These are phyloP conservation scores for Megamerina dolium DNA, from an alignment of 2,888 invertebrate species.

Conservation along the genomic window DNA sequence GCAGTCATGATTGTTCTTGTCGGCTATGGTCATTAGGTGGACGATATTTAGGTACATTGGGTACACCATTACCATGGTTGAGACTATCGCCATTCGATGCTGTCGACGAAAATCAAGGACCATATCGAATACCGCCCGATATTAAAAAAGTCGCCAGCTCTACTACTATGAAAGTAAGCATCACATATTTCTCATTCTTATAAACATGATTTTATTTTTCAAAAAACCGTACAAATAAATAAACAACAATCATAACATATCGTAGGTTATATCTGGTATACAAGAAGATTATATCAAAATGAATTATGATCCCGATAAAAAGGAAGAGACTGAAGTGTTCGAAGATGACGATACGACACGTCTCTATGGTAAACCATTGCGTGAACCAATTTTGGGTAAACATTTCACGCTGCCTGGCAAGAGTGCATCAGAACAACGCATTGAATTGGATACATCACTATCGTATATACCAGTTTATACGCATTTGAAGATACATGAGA, in stretches of 20 bases:
- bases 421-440: conserved; percentile 43
- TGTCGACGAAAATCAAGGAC: conserved; percentile 41
- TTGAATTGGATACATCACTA: conserved; percentile 58
- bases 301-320: conserved; percentile 3
- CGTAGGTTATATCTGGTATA: conserved; percentile 23
- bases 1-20: conserved; percentile 66
- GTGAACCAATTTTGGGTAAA: conserved; percentile 56
- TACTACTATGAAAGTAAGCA: conserved; percentile 67
- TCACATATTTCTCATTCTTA: too few relatives aligned
- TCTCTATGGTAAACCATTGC: conserved; percentile 53
- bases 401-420: conserved; percentile 54
- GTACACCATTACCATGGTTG: conserved; percentile 62
- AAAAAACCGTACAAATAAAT: not conserved
- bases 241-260: not conserved
- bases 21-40: conserved; percentile 71
- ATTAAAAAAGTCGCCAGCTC: conserved; percentile 67
- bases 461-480: conserved; percentile 64
- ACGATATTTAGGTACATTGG: conserved; percentile 66
- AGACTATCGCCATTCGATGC: conserved; percentile 50
- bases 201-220: not conserved
- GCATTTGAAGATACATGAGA: conserved; percentile 59
- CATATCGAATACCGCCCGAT: conserved; percentile 66
- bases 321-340: conserved; percentile 8
- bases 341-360: conserved; percentile 30
- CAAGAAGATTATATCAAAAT: conserved; percentile 15